Base-by-base conservation (phyloP, 2,113 vertebrate species). In the Tetrax tetrax region DNA sequence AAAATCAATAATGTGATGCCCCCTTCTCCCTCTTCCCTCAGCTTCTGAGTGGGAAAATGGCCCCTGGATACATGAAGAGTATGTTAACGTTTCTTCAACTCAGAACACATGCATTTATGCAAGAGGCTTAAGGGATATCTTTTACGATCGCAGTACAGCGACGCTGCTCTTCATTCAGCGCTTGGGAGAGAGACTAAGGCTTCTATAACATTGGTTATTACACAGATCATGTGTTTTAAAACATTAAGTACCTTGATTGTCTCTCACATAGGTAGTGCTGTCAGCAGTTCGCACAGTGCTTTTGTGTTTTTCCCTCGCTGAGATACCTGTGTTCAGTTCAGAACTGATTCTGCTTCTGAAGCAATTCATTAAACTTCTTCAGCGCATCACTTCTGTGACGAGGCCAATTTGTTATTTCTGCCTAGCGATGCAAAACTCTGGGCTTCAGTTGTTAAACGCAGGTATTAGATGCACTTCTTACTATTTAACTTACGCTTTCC, bases 361-460 rank as follows among this genome's bases (percentile, higher is more conserved):
- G 94, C 86, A 93, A 95, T 96, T 96, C 93, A 96, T 97, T 95
- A 96, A 96, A 91, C 69, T 72, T 87, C 89, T 92, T 91, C 90
- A 89, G 90, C 12, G 61, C 12, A 8, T 48, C 18, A n/a, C 92
- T 96, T 95, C 90, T 93, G 86, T 95, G 95, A 95, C 95, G 95
- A 95, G 91, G 96, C 94, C 92, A 95, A 93, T 95, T 97, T 96
- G 95, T 92, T 95, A 77, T 80, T 93, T 92, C 90, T 96, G 94
- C 80, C 89, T 95, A 87, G 90, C n/a, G 61, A 85, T 84, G 89
- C 89, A 95, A 87, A 95, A 95, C 81, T 87, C 61, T 4, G n/a
- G 45, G 83, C 53, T 95, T 87, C 53, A 38, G n/a, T 10, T 65
- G 45, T 57, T 92, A 92, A 82, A 92, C 76, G 65, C 69, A 89